phyloP scores from a whole-genome alignment of 2,797 vertebrate genomes.

The Psittacula derbiana region DNA sequence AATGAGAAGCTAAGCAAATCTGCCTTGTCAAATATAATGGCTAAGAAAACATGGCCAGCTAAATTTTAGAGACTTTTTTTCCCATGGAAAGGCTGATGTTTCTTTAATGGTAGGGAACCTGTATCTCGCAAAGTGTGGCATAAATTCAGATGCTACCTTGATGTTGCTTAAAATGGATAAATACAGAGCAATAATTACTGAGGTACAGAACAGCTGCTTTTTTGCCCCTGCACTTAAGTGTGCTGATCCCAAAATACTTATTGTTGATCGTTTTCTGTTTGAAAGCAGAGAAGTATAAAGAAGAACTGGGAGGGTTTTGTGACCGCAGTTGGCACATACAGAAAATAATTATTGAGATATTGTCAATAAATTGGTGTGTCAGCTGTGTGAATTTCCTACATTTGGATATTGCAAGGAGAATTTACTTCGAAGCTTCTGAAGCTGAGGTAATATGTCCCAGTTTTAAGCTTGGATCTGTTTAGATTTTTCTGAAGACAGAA shows the following conservation, averaged over 20 bases:
- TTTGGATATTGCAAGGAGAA: not conserved
- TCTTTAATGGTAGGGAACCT: not conserved
- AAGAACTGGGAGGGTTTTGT: not conserved
- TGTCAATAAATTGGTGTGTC: not conserved
- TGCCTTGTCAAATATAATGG: not conserved
- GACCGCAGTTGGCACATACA: not conserved
- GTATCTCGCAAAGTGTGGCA: not conserved
- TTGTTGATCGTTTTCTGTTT: not conserved
- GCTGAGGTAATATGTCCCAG: not conserved
- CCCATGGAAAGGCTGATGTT: constrained; percentile 3
- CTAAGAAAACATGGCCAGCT: not conserved
- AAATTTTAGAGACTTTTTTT: not conserved
- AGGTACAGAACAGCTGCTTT: constrained; percentile 18
- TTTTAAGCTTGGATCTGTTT: not conserved
- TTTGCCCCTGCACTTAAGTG: not conserved
- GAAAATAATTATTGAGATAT: not conserved
- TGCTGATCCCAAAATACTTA: not conserved
- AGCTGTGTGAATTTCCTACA: not conserved
- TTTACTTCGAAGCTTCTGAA: not conserved
- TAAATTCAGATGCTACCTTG: constrained; percentile 21
- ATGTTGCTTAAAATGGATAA: constrained; percentile 19
- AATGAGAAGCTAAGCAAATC: not conserved
- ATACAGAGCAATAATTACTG: constrained; percentile 40
- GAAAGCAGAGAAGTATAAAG: not conserved
- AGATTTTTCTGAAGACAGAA: not conserved